A percentile compares a stretch with the other conserved stretches of the same genome.
Evolutionary conservation across 2,113 vertebrate species (phyloP).

Genomic region (Anser cygnoides): DNA sequence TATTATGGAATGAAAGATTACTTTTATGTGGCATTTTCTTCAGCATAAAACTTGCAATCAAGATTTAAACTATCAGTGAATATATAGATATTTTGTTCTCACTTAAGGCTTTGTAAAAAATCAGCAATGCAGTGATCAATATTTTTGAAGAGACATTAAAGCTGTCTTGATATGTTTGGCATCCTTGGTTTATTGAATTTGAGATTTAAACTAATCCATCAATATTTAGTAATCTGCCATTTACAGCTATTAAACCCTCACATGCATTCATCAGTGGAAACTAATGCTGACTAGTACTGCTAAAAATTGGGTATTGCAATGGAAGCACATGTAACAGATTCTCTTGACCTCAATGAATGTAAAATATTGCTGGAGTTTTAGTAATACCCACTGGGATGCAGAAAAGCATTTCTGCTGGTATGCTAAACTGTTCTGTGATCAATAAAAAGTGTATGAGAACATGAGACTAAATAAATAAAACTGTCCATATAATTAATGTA

Average conservation of each 20-base stretch:
- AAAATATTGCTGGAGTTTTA: slow-evolving; percentile 18
- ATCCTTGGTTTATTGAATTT: slow-evolving; percentile 1
- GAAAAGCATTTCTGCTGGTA: slow-evolving; percentile 1
- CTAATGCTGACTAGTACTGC: background rate
- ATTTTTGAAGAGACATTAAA: slow-evolving; percentile 33
- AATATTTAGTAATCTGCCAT: background rate
- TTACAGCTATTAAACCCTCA: background rate
- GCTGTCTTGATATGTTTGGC: background rate
- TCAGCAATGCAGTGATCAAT: background rate
- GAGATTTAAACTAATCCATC: slow-evolving; percentile 6
- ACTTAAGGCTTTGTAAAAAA: background rate
- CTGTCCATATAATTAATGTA: slow-evolving; percentile 7
- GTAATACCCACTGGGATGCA: background rate
- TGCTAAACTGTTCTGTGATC: slow-evolving; percentile 42
- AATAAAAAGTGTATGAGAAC: slow-evolving; percentile 18
- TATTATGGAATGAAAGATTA: background rate
- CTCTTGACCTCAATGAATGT: background rate
- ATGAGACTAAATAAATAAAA: slow-evolving; percentile 21
- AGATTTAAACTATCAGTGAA: background rate
- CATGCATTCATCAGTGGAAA: background rate
- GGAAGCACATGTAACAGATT: background rate
- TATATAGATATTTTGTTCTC: background rate
- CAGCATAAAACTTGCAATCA: background rate
- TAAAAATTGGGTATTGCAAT: background rate
- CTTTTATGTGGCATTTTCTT: background rate